Conservation (phyloP, 2,888 invertebrate species). For the Hydrotaea diabolus region DNA sequence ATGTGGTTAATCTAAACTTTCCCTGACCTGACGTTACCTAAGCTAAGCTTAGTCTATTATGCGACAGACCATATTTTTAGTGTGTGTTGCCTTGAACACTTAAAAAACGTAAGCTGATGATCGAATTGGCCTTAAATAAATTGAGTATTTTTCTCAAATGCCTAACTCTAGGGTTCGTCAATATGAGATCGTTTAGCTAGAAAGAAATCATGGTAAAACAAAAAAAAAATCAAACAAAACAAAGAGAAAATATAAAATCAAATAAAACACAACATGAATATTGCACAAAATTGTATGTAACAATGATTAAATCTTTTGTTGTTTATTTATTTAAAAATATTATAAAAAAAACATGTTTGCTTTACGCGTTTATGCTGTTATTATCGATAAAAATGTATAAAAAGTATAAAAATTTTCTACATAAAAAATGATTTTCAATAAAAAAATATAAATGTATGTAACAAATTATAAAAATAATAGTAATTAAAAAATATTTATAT, state of each 20-base stretch:
- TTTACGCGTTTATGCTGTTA: slow-evolving; percentile 34
- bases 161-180: too few relatives aligned
- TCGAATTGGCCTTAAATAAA: too few relatives aligned
- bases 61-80: too few relatives aligned
- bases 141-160: too few relatives aligned
- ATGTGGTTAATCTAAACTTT: too few relatives aligned
- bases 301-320: slow-evolving; percentile 47
- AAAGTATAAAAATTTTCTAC: slow-evolving; percentile 70
- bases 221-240: not conserved
- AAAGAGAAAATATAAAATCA: not conserved
- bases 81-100: too few relatives aligned
- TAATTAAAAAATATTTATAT: slow-evolving; percentile 46
- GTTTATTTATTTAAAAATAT: slow-evolving; percentile 49
- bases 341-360: slow-evolving; percentile 58
- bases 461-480: slow-evolving; percentile 26
- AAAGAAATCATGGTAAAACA: too few relatives aligned
- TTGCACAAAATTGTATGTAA: not conserved
- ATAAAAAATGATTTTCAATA: slow-evolving; percentile 64
- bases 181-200: too few relatives aligned
- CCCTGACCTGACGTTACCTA: too few relatives aligned
- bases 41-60: too few relatives aligned
- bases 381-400: slow-evolving; percentile 67
- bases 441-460: slow-evolving; percentile 53
- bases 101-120: too few relatives aligned
- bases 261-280: not conserved